A percentile compares a stretch with the other conserved stretches of the same genome.
Evolutionary conservation across 2,113 vertebrate genomes (phyloP).

Genomic region (Dendrocopos noguchii): DNA sequence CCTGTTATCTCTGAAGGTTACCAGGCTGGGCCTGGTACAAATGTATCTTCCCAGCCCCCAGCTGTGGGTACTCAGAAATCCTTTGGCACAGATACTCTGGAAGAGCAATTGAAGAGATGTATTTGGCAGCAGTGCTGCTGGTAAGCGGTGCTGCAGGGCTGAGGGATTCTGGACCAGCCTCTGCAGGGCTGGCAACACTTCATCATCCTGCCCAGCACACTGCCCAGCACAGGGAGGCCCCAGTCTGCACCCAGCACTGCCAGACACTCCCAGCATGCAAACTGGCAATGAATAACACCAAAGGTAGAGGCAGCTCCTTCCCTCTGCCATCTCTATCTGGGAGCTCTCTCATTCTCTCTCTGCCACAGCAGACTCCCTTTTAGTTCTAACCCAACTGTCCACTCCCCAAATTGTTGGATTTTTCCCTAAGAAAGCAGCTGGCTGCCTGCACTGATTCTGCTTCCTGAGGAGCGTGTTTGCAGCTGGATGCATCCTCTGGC

Average conservation of each 20-base stretch:
- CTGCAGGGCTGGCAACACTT: slow-evolving; percentile 21
- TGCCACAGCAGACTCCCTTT: not conserved
- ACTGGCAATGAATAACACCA: slow-evolving; percentile 4
- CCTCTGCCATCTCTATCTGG: not conserved
- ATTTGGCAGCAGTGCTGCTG: not conserved
- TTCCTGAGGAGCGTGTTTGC: not conserved
- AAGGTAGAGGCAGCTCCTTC: not conserved
- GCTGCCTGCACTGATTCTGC: not conserved
- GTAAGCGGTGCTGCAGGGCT: not conserved
- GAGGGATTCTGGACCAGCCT: not conserved
- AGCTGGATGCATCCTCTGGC: not conserved
- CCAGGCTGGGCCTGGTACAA: not conserved
- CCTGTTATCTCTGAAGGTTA: not conserved
- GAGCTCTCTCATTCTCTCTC: not conserved
- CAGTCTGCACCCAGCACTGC: slow-evolving; percentile 36
- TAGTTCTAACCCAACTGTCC: not conserved
- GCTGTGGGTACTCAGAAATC: not conserved
- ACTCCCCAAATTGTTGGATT: not conserved
- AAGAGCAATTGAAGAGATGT: not conserved
- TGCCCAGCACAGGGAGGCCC: not conserved
- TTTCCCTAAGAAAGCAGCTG: not conserved
- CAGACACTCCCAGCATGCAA: slow-evolving; percentile 3
- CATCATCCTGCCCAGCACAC: slow-evolving; percentile 23
- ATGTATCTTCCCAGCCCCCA: not conserved
- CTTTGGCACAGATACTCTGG: not conserved